A percentile compares a stretch with the other conserved stretches of the same genome.
Evolutionary conservation across 1,140 invertebrate species (phyloP).

Genomic region (Micrasema longulum): DNA sequence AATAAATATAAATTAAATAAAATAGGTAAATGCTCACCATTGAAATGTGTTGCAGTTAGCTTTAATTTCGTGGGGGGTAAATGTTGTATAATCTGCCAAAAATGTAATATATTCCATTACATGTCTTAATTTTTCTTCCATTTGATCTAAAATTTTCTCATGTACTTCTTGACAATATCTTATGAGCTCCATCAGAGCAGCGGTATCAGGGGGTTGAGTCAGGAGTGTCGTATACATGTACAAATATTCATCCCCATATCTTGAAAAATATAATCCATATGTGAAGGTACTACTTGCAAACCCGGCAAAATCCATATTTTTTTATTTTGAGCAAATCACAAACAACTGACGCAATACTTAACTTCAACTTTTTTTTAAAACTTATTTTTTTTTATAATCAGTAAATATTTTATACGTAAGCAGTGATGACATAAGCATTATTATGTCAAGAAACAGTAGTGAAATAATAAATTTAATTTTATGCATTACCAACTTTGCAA

Average conservation of each 20-base stretch:
- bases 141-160: constrained; percentile 75
- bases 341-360: too few species aligned
- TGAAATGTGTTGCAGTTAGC: constrained; percentile 88
- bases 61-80: constrained; percentile 87
- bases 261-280: constrained; percentile 63
- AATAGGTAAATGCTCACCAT: constrained; percentile 70
- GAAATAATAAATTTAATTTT: too few species aligned
- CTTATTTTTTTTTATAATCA: background rate
- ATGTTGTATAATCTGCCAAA: constrained; percentile 79
- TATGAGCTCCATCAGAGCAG: constrained; percentile 85
- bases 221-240: constrained; percentile 83
- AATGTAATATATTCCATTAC: constrained; percentile 79
- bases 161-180: constrained; percentile 82
- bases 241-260: constrained; percentile 88
- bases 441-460: too few species aligned
- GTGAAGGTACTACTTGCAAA: too few species aligned
- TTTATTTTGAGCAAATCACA: too few species aligned
- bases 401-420: too few species aligned
- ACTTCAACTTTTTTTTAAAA: too few species aligned
- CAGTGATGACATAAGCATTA: too few species aligned
- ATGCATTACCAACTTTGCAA: too few species aligned
- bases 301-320: too few species aligned
- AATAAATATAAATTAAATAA: too few species aligned
- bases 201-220: constrained; percentile 84
- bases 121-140: constrained; percentile 81